These are phyloP conservation scores for Thymelicus sylvestris DNA, from an alignment of 2,888 invertebrate genomes.

Conservation along the genomic window DNA sequence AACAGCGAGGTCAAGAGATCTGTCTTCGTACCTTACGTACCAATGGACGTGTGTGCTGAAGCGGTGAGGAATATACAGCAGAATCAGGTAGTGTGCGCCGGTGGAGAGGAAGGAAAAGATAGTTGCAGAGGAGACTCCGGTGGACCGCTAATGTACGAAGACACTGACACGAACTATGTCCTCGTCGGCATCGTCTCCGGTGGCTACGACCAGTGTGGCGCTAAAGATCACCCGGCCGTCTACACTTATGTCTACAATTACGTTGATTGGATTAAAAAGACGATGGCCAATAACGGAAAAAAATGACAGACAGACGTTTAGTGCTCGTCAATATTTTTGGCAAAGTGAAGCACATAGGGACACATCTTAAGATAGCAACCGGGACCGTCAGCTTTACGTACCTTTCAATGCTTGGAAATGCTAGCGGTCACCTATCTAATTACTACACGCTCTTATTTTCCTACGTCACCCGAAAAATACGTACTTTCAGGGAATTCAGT, in stretches of 20 bases:
- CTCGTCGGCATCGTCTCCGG: conserved; percentile 44
- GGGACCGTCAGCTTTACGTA: no score
- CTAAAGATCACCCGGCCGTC: conserved; percentile 38
- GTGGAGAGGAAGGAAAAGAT: conserved; percentile 80
- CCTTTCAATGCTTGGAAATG: no score
- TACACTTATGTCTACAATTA: conserved; percentile 45
- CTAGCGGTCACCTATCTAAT: no score
- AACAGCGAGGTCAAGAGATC: conserved; percentile 54
- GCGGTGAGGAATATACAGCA: background rate
- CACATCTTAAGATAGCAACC: no score
- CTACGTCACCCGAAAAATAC: background rate
- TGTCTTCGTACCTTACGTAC: conserved; percentile 48
- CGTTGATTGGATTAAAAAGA: conserved; percentile 43
- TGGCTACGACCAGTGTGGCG: conserved; percentile 41
- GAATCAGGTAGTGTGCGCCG: conserved; percentile 56
- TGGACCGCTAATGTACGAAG: conserved; percentile 83
- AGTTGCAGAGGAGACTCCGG: conserved; percentile 89
- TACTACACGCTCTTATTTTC: no score
- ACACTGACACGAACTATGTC: conserved; percentile 13
- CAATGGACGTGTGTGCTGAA: conserved; percentile 37
- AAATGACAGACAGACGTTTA: background rate
- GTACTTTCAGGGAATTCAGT: no score
- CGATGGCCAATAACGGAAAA: background rate
- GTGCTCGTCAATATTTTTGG: background rate
- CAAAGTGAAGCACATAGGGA: no score